Evolutionary conservation across 2,797 vertebrate species (phyloP).

Genomic region (Lacerta agilis): DNA sequence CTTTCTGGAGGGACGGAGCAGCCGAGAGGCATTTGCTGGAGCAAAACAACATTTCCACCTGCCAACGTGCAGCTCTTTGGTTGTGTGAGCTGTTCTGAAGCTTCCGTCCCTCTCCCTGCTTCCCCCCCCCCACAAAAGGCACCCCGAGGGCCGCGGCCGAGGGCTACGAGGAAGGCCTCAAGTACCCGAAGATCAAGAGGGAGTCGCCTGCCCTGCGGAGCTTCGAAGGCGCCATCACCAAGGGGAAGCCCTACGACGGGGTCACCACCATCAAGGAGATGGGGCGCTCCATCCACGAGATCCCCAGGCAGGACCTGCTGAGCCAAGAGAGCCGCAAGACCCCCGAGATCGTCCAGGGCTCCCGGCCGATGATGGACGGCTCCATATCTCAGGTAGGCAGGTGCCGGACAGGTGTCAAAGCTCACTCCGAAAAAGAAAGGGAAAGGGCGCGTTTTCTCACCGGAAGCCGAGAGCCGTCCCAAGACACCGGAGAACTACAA

Average conservation of each 20-base stretch:
- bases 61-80: no score
- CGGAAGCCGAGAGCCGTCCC: no score
- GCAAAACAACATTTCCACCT: no score
- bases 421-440: not conserved
- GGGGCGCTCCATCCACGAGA: slow-evolving; percentile 98
- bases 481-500: no score
- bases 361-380: slow-evolving; percentile 87
- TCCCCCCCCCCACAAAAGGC: slow-evolving; percentile 78
- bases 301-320: slow-evolving; percentile 90
- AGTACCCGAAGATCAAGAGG: slow-evolving; percentile 95
- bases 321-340: slow-evolving; percentile 92
- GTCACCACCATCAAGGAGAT: slow-evolving; percentile 98
- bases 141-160: slow-evolving; percentile 92
- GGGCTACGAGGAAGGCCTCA: slow-evolving; percentile 91
- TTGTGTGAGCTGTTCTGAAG: not conserved
- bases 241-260: slow-evolving; percentile 95
- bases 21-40: no score
- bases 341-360: slow-evolving; percentile 85
- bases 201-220: slow-evolving; percentile 94
- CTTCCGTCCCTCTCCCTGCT: slow-evolving; percentile 1
- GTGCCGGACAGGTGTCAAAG: not conserved
- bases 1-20: no score
- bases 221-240: slow-evolving; percentile 94
- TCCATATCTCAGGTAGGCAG: slow-evolving; percentile 90
- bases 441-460: not conserved